Evolutionary conservation across 2,113 vertebrate genomes (phyloP).

Genomic region (Nannobrachium achirus): DNA sequence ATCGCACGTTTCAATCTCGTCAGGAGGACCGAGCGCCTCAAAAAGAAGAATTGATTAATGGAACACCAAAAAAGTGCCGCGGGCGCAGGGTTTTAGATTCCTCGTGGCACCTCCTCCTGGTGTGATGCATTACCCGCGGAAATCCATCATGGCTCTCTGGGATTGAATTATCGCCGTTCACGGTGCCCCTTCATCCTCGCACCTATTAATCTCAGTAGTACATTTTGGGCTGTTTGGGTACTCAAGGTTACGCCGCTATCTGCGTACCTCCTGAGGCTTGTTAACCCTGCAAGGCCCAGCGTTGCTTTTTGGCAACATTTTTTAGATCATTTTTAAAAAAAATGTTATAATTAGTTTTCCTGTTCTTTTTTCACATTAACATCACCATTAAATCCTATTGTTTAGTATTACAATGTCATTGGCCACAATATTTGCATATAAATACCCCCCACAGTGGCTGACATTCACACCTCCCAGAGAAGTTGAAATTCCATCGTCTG

Average conservation of each 20-base stretch:
- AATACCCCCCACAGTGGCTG: too few species aligned
- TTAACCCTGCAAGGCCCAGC: too few species aligned
- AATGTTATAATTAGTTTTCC: too few species aligned
- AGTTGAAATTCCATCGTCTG: too few species aligned
- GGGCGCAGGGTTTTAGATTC: conserved; percentile 23
- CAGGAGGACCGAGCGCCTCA: conserved; percentile 17
- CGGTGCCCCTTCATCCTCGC: conserved; percentile 41
- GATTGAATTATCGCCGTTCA: conserved; percentile 74
- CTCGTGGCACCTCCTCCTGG: conserved; percentile 47
- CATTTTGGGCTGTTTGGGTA: conserved; percentile 39
- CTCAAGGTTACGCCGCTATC: conserved; percentile 67
- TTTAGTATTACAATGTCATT: too few species aligned
- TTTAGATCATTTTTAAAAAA: too few species aligned
- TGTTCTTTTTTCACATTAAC: too few species aligned
- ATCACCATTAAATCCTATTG: too few species aligned
- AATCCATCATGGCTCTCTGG: conserved; percentile 53
- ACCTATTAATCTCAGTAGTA: conserved; percentile 67
- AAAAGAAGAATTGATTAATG: conserved; percentile 47
- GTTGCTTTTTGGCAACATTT: too few species aligned
- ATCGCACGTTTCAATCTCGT: conserved; percentile 54
- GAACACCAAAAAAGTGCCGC: conserved; percentile 6
- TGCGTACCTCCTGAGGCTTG: conserved; percentile 59
- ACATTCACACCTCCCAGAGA: too few species aligned
- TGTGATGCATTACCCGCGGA: conserved; percentile 45
- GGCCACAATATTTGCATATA: too few species aligned